Percentiles rank a stretch among this genome's conserved stretches.
Evolutionary conservation across 23 tunicate genomes (phyloP).

Genomic region (Oikopleura dioica): DNA sequence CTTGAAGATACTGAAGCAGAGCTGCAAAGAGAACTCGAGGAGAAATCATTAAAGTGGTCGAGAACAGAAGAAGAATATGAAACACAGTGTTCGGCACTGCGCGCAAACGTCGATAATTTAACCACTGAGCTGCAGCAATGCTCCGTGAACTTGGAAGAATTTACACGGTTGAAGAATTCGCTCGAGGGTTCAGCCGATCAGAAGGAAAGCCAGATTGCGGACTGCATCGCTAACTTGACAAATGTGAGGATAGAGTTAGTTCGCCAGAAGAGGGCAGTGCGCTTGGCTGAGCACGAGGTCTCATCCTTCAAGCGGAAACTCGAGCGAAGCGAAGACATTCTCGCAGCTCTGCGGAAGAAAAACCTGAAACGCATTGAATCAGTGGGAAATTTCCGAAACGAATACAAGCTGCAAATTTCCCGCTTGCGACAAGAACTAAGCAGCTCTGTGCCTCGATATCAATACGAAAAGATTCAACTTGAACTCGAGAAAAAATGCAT

Average conservation of each 20-base stretch:
- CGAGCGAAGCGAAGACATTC: not conserved
- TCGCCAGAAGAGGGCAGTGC: not conserved
- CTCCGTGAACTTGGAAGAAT: not conserved
- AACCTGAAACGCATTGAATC: not conserved
- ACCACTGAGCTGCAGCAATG: not conserved
- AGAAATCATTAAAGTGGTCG: not conserved
- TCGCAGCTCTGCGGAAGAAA: not conserved
- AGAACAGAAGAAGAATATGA: no score
- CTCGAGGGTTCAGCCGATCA: not conserved
- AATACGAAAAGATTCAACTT: not conserved
- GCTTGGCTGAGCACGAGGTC: not conserved
- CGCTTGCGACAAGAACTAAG: not conserved
- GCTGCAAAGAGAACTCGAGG: not conserved
- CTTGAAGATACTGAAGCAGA: not conserved
- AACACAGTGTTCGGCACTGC: not conserved
- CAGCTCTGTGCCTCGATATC: not conserved
- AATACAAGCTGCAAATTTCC: not conserved
- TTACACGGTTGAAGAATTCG: not conserved
- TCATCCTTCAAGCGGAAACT: not conserved
- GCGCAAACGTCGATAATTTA: not conserved
- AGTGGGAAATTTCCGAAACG: not conserved
- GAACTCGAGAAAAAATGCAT: not conserved
- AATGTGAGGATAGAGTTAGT: not conserved
- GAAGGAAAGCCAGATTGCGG: not conserved
- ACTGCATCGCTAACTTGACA: not conserved